Conservation (phyloP, 2,797 vertebrate species). For the Urosaurus nigricauda region DNA sequence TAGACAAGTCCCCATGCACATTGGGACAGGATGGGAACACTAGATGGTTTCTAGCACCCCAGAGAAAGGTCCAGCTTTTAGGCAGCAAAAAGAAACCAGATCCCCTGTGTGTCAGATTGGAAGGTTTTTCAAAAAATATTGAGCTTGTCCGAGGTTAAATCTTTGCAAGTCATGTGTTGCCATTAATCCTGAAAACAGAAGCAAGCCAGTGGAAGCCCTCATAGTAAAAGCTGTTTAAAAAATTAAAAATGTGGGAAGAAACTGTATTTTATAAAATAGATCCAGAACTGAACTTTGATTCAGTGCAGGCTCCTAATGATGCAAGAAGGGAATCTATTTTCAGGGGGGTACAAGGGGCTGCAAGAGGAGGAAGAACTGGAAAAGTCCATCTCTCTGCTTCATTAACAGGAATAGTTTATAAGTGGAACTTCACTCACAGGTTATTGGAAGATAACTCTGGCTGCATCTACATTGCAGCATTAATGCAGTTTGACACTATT, state of each 20-base stretch:
- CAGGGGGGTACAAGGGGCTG: too few relatives aligned
- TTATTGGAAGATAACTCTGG: not conserved
- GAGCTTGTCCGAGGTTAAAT: not conserved
- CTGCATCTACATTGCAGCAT: too few relatives aligned
- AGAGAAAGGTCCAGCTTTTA: constrained; percentile 8
- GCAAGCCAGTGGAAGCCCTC: not conserved
- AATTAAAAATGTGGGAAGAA: not conserved
- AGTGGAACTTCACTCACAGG: not conserved
- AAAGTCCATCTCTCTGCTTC: not conserved
- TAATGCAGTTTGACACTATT: too few relatives aligned
- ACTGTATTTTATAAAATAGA: not conserved
- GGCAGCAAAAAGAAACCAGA: not conserved
- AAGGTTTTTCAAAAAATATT: not conserved
- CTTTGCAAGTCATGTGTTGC: not conserved
- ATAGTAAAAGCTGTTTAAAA: not conserved
- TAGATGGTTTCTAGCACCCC: constrained; percentile 14
- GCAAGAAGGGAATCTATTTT: not conserved
- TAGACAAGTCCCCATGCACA: not conserved
- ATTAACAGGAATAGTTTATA: not conserved
- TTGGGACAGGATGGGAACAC: constrained; percentile 7
- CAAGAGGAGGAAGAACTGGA: not conserved
- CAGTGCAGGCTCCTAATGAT: not conserved
- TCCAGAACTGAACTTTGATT: not conserved
- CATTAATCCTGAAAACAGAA: constrained; percentile 25
- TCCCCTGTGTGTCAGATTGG: not conserved